These are phyloP conservation scores for Gallinago nigripennis DNA, from an alignment of 2,797 vertebrate genomes.

Conservation along the genomic window DNA sequence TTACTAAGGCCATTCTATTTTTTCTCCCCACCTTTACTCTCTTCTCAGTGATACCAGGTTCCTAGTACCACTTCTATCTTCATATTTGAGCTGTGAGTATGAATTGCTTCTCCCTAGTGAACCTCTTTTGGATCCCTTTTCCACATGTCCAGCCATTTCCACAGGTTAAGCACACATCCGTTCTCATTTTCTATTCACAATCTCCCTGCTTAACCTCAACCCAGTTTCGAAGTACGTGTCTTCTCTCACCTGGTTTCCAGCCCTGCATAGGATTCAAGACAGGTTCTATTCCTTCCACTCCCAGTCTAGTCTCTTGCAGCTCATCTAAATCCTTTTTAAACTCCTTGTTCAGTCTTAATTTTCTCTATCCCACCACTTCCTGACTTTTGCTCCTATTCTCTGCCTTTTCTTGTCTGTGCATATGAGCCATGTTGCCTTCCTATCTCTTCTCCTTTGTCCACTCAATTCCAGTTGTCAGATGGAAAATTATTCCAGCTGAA, in stretches of 20 bases:
- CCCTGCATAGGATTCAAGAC: background rate
- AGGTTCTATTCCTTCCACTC: background rate
- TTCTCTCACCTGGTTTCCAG: background rate
- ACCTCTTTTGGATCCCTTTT: background rate
- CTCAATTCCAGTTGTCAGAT: background rate
- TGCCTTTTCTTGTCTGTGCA: background rate
- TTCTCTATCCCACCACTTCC: background rate
- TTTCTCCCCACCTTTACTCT: background rate
- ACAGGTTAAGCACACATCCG: background rate
- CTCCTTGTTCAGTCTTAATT: background rate
- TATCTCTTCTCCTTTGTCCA: background rate
- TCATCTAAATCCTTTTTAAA: background rate
- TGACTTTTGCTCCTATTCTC: background rate
- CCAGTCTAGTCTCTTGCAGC: background rate
- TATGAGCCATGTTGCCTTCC: background rate
- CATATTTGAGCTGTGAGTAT: background rate
- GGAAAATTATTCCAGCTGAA: background rate
- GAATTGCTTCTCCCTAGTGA: background rate
- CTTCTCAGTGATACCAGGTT: background rate
- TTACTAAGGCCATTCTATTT: background rate
- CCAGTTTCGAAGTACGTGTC: background rate
- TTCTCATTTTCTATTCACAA: background rate
- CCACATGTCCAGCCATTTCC: background rate
- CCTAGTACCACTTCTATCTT: background rate
- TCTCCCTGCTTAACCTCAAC: background rate